phyloP scores from a whole-genome alignment of 2,888 invertebrate genomes.

The Drosophila quinaria region DNA sequence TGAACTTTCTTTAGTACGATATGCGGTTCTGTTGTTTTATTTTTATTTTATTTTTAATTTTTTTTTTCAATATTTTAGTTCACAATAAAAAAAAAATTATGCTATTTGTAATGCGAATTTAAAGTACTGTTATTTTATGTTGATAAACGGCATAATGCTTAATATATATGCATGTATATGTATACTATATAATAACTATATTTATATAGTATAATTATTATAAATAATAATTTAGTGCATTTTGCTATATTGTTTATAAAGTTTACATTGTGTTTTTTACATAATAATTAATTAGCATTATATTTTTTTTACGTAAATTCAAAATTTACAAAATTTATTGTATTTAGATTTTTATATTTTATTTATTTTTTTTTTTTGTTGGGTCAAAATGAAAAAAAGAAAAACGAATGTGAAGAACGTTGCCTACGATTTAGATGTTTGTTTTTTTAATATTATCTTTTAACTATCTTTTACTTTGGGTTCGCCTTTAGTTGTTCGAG shows the following conservation, averaged over 20 bases:
- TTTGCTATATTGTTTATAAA: constrained; percentile 70
- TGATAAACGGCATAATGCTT: constrained; percentile 66
- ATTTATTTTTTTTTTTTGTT: constrained; percentile 20
- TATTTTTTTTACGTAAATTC: constrained; percentile 71
- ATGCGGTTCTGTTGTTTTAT: constrained; percentile 64
- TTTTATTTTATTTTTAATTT: constrained; percentile 27
- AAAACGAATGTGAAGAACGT: constrained; percentile 17
- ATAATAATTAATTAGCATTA: constrained; percentile 53
- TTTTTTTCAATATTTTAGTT: constrained; percentile 62
- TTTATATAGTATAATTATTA: constrained; percentile 57
- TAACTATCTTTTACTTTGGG: constrained; percentile 79
- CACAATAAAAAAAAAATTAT: constrained; percentile 73
- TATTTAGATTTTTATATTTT: constrained; percentile 47
- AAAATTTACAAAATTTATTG: constrained; percentile 77
- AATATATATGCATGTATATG: constrained; percentile 32
- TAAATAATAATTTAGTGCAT: constrained; percentile 81
- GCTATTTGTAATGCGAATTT: constrained; percentile 74
- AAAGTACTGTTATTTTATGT: constrained; percentile 63
- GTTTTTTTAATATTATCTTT: constrained; percentile 34
- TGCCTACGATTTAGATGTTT: constrained; percentile 22
- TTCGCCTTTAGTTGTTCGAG: constrained; percentile 45
- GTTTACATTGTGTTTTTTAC: constrained; percentile 59
- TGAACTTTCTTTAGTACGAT: constrained; percentile 72
- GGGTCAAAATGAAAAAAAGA: constrained; percentile 32
- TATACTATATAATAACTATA: constrained; percentile 43